Conservation (phyloP, 2,113 vertebrate species). For the Formicarius rufipectus region DNA sequence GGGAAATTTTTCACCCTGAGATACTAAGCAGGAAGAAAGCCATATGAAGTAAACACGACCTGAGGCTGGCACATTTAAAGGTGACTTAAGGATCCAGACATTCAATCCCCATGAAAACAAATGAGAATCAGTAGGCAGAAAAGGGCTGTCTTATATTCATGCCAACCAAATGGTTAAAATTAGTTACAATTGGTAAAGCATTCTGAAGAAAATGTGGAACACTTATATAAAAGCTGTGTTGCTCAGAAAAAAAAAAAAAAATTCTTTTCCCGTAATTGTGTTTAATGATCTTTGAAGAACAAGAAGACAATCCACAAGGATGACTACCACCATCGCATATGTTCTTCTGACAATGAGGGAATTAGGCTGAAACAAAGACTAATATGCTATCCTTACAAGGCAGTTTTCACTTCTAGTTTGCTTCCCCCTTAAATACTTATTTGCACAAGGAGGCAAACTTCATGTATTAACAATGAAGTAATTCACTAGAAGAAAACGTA, state of each 20-base stretch:
- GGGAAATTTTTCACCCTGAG: background rate
- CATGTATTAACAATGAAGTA: background rate
- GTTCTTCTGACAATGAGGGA: constrained; percentile 40
- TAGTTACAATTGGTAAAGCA: constrained; percentile 19
- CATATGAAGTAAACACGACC: background rate
- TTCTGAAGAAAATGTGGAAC: constrained; percentile 55
- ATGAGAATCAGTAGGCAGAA: constrained; percentile 30
- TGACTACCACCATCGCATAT: constrained; percentile 57
- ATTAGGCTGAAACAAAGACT: constrained; percentile 40
- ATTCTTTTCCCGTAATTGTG: constrained; percentile 57
- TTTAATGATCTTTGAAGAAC: constrained; percentile 56
- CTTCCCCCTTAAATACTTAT: background rate
- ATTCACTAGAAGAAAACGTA: background rate
- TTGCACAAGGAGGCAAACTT: background rate
- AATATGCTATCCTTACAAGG: background rate
- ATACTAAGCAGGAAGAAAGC: background rate
- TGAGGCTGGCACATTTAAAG: constrained; percentile 16
- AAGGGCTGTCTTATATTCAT: background rate
- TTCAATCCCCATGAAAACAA: constrained; percentile 23
- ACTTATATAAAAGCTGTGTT: constrained; percentile 54
- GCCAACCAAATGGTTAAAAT: constrained; percentile 48
- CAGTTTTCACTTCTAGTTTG: constrained; percentile 31
- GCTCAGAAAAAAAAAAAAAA: constrained; percentile 49
- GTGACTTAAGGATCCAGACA: constrained; percentile 48
- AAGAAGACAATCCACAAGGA: constrained; percentile 52